phyloP scores from a whole-genome alignment of 1,140 invertebrate species.

The Drosophila ironensis region DNA sequence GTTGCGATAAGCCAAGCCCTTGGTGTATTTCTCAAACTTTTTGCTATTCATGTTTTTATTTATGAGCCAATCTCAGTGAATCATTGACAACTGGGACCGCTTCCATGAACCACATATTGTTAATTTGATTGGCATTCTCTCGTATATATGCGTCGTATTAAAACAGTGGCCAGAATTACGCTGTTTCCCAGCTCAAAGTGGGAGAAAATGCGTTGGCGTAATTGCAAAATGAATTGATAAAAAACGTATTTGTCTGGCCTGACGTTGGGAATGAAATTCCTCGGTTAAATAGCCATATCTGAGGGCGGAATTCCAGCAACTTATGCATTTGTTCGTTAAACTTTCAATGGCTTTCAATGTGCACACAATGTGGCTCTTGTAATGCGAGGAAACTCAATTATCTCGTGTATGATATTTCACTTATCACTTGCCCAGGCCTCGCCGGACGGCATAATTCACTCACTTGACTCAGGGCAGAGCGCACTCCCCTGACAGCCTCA shows the following conservation, averaged over 20 bases:
- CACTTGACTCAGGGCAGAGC: conserved; percentile 9
- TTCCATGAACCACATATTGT: conserved; percentile 13
- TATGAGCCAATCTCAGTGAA: conserved; percentile 24
- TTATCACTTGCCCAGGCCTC: conserved; percentile 31
- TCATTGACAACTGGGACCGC: conserved; percentile 10
- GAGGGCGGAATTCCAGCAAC: conserved; percentile 5
- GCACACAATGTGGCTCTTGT: neutral
- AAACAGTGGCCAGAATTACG: too few relatives aligned
- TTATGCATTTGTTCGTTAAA: conserved; percentile 3
- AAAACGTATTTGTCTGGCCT: too few relatives aligned
- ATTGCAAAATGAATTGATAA: too few relatives aligned
- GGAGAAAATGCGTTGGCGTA: too few relatives aligned
- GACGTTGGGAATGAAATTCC: too few relatives aligned
- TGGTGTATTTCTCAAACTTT: too few relatives aligned
- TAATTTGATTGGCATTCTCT: conserved; percentile 17
- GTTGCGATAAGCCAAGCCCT: conserved; percentile 11
- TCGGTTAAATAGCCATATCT: too few relatives aligned
- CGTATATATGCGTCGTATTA: too few relatives aligned
- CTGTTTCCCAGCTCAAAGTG: neutral
- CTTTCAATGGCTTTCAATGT: neutral
- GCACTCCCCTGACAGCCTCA: neutral
- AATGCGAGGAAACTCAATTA: conserved; percentile 35
- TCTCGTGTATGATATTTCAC: conserved; percentile 42
- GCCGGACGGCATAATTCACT: conserved; percentile 26
- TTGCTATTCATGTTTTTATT: conserved; percentile 10